Evolutionary conservation across 2,113 vertebrate genomes (phyloP).

Genomic region (Stegostoma tigrinum): DNA sequence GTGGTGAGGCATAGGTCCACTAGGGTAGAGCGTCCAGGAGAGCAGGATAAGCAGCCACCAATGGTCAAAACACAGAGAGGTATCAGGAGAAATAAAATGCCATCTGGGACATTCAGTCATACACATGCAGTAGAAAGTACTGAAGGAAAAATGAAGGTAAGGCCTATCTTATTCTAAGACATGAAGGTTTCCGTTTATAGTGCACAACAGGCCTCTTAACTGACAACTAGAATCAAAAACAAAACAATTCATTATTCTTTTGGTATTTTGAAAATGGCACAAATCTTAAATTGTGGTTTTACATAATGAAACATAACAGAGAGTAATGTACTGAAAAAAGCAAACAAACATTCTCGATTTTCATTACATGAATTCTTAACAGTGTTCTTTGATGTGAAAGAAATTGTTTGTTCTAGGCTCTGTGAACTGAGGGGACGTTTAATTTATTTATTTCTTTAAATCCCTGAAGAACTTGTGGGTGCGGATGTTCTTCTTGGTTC

Average conservation of each 20-base stretch:
- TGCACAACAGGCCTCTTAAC: not conserved
- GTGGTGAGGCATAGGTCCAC: no score
- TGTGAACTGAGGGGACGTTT: not conserved
- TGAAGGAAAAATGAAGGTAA: not conserved
- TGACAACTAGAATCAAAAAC: not conserved
- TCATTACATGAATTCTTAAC: not conserved
- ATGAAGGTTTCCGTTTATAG: not conserved
- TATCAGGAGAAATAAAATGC: not conserved
- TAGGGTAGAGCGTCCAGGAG: not conserved
- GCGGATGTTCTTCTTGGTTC: not conserved
- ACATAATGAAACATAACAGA: not conserved
- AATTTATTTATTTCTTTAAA: not conserved
- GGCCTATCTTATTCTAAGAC: not conserved
- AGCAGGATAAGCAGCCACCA: not conserved
- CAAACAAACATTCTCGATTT: not conserved
- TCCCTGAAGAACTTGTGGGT: not conserved
- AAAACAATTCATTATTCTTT: not conserved
- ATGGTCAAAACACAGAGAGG: not conserved
- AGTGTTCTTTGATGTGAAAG: not conserved
- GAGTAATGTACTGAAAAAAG: not conserved
- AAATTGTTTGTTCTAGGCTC: not conserved
- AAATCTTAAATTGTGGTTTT: not conserved
- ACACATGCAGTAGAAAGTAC: not conserved
- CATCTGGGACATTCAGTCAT: not conserved
- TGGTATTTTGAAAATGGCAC: not conserved